Base-by-base conservation (phyloP, 2,888 invertebrate genomes). In the Tridacna gigas region DNA sequence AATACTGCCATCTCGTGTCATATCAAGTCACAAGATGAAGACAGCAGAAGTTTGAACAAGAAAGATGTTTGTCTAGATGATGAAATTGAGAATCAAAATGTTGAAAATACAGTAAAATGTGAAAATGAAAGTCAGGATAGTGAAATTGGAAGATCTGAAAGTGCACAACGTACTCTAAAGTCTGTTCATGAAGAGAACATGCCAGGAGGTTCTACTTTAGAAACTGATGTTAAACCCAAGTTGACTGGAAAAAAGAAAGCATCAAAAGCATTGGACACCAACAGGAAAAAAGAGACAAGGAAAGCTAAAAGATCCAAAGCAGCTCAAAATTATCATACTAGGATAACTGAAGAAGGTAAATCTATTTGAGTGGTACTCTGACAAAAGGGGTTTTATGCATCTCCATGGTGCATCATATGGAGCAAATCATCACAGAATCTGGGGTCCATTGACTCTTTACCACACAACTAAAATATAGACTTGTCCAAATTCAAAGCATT, bases 321-420 rank as follows among this genome's bases (percentile, higher is more conserved):
- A n/a, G 25, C 15, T 13, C 13, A 65, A 15, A 65, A 65, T 13
- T 65, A 65, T 25, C 18, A 13, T 22, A 13, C 22, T 20, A 25
- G n/a, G 12, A 65, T 22, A 2, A 65, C 18, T 65, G 65, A 13
- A 65, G 65, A 65, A 65, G 65, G 65, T 65, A 65, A 65, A 15
- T 56, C 9, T 20, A 56, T 56, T 56, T 56, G 2, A 56, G 22
- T 4, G 13, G 22, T 22, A 13, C 22, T 22, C 13, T 25, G 63
- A 9, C 22, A 63, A 13, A 63, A 4, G 63, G 13, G 22, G 63
- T n/a, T n/a, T 56, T n/a, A n/a, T n/a, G n/a, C n/a, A n/a, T n/a
- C n/a, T n/a, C n/a, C n/a, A n/a, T n/a, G n/a, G n/a, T n/a, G n/a
- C n/a, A n/a, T n/a, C n/a, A n/a, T n/a, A n/a, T n/a, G n/a, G n/a